Conservation (phyloP, 2,797 vertebrate genomes). For the Enteromius argenteus region DNA sequence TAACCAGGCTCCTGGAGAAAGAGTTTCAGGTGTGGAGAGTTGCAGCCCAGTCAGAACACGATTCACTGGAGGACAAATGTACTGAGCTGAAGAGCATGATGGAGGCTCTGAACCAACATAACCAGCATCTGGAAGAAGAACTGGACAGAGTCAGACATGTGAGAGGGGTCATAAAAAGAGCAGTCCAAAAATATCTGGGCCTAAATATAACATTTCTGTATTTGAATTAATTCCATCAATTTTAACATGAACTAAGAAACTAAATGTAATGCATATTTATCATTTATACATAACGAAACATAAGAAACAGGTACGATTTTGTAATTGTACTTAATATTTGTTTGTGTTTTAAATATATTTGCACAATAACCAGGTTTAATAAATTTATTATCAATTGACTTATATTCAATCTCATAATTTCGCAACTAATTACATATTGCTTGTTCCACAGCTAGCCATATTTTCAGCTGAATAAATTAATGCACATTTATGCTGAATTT, state of each 20-base stretch:
- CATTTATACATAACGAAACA: neutral
- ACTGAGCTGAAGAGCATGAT: slow-evolving; percentile 81
- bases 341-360: neutral
- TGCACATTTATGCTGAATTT: neutral
- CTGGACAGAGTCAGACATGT: slow-evolving; percentile 73
- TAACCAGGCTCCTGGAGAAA: slow-evolving; percentile 80
- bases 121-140: slow-evolving; percentile 73
- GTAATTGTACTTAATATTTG: neutral
- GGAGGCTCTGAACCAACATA: slow-evolving; percentile 75
- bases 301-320: neutral
- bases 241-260: neutral
- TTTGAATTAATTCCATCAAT: neutral
- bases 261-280: neutral
- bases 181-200: neutral
- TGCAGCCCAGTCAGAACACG: slow-evolving; percentile 77
- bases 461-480: neutral
- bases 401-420: neutral
- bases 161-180: neutral
- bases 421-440: neutral
- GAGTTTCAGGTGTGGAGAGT: slow-evolving; percentile 79
- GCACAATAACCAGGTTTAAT: neutral
- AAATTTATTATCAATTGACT: neutral
- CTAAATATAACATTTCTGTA: neutral
- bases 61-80: slow-evolving; percentile 80
- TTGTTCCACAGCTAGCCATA: neutral